Evolutionary conservation across 2,888 invertebrate species (phyloP), one percentile per base, ranked within the genome.

Genomic region (Chromoteleia sp.): DNA sequence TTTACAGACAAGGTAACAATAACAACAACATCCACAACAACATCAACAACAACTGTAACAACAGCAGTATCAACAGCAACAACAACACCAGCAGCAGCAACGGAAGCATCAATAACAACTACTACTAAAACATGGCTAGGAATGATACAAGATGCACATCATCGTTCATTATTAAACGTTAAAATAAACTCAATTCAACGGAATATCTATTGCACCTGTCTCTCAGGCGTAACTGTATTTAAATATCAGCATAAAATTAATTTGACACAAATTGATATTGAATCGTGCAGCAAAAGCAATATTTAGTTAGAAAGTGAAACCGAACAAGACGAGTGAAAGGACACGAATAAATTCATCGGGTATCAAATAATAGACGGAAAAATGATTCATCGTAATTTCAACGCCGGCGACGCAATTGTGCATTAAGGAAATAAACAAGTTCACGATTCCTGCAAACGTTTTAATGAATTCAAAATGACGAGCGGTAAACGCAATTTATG

Each of bases 251-350:
- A 43, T 50, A 43, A 52, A 75, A 65, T 65, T 73, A 73, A 73
- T 54, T 63, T 63, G 54, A 63, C 63, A 41, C 50, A 58, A 67
- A 67, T 75, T 65, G 50, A 58, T 78, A 78, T 65, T 43, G 70
- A 61, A 59, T 70, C 70, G 45, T 56, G 67, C 52, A 3, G 71
- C 43, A 43, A 63, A 77, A 39, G 67, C 48, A 50, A 41, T 61
- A 56, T 68, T 67, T 59, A 58, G 61, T 39, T 74, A 68, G 79
- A 79, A 79, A 79, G 79, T 79, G 68, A 74, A 79, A 79, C 59
- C 50, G 12, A 58, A 50, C 36, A 17, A 45, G 17, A 33, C 25
- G 59, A 78, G 71, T 78, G 78, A 73, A 71, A 58, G 73, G 39
- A 61, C 61, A 43, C 56, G 41, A 63, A 78, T 30, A 52, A 65